Conservation (phyloP, 2,888 invertebrate genomes). For the Hemicrepidius hirtus region DNA sequence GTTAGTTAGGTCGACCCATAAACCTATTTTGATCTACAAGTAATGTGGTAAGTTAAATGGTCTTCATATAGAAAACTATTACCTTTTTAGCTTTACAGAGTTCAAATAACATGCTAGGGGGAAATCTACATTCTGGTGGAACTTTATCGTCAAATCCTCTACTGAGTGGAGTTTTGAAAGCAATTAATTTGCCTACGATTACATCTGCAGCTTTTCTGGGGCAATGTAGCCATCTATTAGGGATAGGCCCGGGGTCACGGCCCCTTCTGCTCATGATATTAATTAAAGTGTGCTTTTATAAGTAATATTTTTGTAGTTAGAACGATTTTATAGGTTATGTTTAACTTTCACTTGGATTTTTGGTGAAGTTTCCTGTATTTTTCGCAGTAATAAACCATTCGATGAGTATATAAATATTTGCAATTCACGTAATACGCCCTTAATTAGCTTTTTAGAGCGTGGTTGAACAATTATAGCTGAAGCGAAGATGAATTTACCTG, state of each 20-base stretch:
- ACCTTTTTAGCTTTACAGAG: constrained; percentile 87
- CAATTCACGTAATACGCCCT: no score
- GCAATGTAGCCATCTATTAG: constrained; percentile 91
- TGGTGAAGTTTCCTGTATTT: no score
- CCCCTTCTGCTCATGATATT: constrained; percentile 61
- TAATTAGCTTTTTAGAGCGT: no score
- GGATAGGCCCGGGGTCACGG: constrained; percentile 79
- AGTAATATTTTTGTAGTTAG: not conserved
- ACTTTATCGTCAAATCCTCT: constrained; percentile 88
- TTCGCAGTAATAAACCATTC: no score
- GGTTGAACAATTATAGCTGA: no score
- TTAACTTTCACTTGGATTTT: constrained; percentile 1
- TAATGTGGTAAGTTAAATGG: not conserved
- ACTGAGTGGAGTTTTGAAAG: constrained; percentile 95
- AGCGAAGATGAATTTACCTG: no score
- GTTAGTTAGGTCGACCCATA: constrained; percentile 98
- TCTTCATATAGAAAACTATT: constrained; percentile 56
- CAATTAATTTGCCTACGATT: constrained; percentile 89
- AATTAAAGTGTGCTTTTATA: not conserved
- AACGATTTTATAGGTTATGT: constrained; percentile 14
- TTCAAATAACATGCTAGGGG: constrained; percentile 90
- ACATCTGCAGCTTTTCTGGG: constrained; percentile 86
- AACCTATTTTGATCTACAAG: constrained; percentile 86
- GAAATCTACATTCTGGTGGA: constrained; percentile 87
- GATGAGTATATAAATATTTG: no score